A percentile compares a stretch with the other conserved stretches of the same genome.
These are phyloP conservation scores for Heliconius congener DNA, from an alignment of 1,140 invertebrate genomes.

Conservation along the genomic window DNA sequence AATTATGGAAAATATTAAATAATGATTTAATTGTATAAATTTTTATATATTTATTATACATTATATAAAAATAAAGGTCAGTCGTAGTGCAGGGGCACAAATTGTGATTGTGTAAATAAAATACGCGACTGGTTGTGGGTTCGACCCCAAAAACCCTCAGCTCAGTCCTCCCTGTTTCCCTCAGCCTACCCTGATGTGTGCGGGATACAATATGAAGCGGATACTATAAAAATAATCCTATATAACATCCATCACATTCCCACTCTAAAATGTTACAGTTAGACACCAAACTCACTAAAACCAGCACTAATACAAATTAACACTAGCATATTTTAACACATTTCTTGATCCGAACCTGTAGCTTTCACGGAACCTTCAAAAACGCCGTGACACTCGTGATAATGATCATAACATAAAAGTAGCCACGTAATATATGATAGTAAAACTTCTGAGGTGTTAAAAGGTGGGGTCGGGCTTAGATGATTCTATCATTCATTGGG, in stretches of 20 bases:
- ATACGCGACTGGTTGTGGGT: too few relatives aligned
- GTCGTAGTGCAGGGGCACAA: too few relatives aligned
- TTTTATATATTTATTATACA: too few relatives aligned
- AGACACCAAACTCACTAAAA: not conserved
- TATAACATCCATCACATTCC: too few relatives aligned
- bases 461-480: conserved; percentile 65
- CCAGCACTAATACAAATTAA: not conserved
- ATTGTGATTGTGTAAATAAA: too few relatives aligned
- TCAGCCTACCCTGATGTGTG: too few relatives aligned
- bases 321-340: conserved; percentile 10
- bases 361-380: conserved; percentile 21
- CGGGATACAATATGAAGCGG: too few relatives aligned
- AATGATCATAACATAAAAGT: conserved; percentile 77
- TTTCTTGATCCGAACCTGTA: not conserved
- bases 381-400: conserved; percentile 65
- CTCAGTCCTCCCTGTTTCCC: too few relatives aligned
- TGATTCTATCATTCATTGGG: conserved; percentile 78
- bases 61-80: too few relatives aligned
- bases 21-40: not conserved
- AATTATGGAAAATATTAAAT: not conserved
- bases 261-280: not conserved
- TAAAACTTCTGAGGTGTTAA: conserved; percentile 79
- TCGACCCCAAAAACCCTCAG: too few relatives aligned
- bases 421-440: conserved; percentile 72
- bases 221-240: too few relatives aligned